Evolutionary conservation across 1,140 invertebrate genomes (phyloP).

Genomic region (Nebria ingens): DNA sequence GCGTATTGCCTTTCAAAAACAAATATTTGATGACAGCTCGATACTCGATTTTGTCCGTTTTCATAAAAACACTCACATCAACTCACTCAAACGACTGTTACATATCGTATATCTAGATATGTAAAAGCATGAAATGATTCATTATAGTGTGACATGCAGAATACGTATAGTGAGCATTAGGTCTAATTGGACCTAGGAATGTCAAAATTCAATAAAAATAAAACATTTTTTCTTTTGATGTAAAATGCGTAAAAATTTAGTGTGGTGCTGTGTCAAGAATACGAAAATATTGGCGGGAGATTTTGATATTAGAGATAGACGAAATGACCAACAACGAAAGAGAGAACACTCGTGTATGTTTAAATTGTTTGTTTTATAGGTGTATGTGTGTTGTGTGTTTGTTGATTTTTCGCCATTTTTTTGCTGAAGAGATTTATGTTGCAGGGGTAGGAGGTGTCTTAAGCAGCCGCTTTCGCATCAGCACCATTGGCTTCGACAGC

Average conservation of each 20-base stretch:
- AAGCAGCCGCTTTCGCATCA: conserved; percentile 53
- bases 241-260: background rate
- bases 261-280: background rate
- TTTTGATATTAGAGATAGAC: background rate
- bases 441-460: conserved; percentile 29
- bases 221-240: background rate
- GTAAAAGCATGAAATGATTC: too few species aligned
- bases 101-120: too few species aligned
- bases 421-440: conserved; percentile 17
- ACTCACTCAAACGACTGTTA: too few species aligned
- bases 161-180: too few species aligned
- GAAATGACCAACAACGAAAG: background rate
- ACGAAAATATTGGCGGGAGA: background rate
- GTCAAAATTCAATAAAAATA: conserved; percentile 6
- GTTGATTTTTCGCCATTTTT: conserved; percentile 16
- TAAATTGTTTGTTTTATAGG: conserved; percentile 8
- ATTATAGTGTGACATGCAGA: too few species aligned
- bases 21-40: too few species aligned
- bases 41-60: too few species aligned
- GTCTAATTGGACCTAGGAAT: too few species aligned
- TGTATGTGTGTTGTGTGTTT: too few species aligned
- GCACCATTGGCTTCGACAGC: conserved; percentile 43
- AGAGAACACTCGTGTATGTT: background rate
- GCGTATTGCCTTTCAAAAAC: too few species aligned
- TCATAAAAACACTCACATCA: too few species aligned